A percentile compares a stretch with the other conserved stretches of the same genome.
phyloP scores from a whole-genome alignment of 2,113 vertebrate genomes.

The Corvus moneduloides region DNA sequence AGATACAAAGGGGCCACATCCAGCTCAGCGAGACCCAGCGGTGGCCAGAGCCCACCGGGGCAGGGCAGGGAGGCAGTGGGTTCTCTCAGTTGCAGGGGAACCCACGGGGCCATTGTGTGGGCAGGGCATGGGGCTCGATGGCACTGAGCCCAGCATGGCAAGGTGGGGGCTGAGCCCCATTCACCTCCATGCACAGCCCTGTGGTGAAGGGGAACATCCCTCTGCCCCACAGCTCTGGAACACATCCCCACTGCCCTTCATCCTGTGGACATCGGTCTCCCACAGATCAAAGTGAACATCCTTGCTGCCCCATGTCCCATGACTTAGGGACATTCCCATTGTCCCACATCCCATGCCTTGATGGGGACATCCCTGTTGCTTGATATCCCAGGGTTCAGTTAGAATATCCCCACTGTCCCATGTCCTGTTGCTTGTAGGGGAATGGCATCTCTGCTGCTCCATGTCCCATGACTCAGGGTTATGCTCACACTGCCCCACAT shows the following conservation, averaged over 20 bases:
- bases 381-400: neutral
- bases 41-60: neutral
- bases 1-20: neutral
- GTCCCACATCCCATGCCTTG: neutral
- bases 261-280: neutral
- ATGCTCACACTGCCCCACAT: neutral
- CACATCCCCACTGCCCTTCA: neutral
- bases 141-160: neutral
- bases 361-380: neutral
- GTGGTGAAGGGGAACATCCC: neutral
- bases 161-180: neutral
- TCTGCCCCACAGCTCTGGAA: neutral
- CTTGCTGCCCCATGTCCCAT: fast-evolving
- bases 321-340: neutral
- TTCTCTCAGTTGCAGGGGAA: fast-evolving
- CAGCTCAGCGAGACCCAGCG: neutral
- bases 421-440: neutral
- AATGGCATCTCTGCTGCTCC: neutral
- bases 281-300: neutral
- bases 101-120: fast-evolving
- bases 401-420: neutral
- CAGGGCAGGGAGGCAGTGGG: fast-evolving
- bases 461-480: neutral
- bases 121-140: fast-evolving
- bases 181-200: neutral